Evolutionary conservation across 92 coral and sea anemone species (phyloP).

Genomic region (Meandrina meandrites): DNA sequence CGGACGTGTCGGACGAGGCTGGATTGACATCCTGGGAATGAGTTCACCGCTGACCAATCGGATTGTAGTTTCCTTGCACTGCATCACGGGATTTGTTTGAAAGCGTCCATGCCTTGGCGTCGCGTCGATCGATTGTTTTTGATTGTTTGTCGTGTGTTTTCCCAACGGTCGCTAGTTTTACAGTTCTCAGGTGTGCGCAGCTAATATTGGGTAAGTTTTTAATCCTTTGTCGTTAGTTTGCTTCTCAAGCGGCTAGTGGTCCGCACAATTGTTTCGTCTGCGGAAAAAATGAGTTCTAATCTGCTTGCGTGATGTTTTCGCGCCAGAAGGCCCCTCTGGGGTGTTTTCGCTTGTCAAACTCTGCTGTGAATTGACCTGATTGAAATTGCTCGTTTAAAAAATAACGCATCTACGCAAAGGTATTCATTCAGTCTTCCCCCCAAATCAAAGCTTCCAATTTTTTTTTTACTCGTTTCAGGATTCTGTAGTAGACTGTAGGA

Average conservation of each 20-base stretch:
- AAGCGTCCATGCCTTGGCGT: slow-evolving; percentile 16
- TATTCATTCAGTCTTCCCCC: background rate
- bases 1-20: too few species aligned
- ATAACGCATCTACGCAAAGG: background rate
- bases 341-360: background rate
- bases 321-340: slow-evolving; percentile 12
- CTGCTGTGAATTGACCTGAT: background rate
- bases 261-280: background rate
- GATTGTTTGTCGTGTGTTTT: slow-evolving; percentile 30
- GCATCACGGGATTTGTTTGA: slow-evolving; percentile 28
- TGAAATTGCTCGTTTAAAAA: background rate
- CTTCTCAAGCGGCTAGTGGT: background rate
- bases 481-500: slow-evolving; percentile 1
- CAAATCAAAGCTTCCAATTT: background rate
- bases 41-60: background rate
- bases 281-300: background rate
- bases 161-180: slow-evolving; percentile 39
- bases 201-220: slow-evolving; percentile 31
- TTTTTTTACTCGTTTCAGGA: background rate
- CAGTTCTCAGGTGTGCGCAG: slow-evolving; percentile 28
- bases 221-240: background rate
- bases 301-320: slow-evolving; percentile 24
- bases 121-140: slow-evolving; percentile 11
- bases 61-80: background rate
- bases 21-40: too few species aligned